These are phyloP conservation scores for Cheilosia vernalis DNA, from an alignment of 2,888 invertebrate species.

Conservation along the genomic window DNA sequence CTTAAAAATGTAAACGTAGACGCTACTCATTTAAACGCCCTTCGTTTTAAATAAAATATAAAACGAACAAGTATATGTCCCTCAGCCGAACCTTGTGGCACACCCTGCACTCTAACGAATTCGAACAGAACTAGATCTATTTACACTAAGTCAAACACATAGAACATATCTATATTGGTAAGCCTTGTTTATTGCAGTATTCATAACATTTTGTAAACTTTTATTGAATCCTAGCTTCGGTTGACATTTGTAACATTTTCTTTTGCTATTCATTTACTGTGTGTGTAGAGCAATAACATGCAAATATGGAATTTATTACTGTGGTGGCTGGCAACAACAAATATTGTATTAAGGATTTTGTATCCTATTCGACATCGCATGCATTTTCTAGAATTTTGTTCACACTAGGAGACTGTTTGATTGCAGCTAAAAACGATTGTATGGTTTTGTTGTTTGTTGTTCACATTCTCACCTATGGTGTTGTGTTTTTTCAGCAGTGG, in stretches of 20 bases:
- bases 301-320: slow-evolving; percentile 15
- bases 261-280: slow-evolving; percentile 35
- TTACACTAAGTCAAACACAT: background rate
- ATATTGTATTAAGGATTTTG: background rate
- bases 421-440: slow-evolving; percentile 19
- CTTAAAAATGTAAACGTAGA: background rate
- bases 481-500: slow-evolving; percentile 51
- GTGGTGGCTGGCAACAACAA: slow-evolving; percentile 61
- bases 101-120: background rate
- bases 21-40: no score
- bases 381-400: slow-evolving; percentile 69
- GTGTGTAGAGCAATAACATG: slow-evolving; percentile 49
- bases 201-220: background rate
- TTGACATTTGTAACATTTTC: slow-evolving; percentile 21
- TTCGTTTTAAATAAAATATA: no score
- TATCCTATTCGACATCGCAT: slow-evolving; percentile 65
- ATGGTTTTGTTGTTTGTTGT: slow-evolving; percentile 67
- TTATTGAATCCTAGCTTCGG: slow-evolving; percentile 18
- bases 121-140: background rate
- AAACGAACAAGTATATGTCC: background rate
- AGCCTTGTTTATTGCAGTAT: background rate
- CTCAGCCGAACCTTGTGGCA: background rate
- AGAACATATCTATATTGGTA: slow-evolving; percentile 38
- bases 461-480: slow-evolving; percentile 63
- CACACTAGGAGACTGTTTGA: slow-evolving; percentile 33